Base-by-base conservation (phyloP, 2,888 invertebrate genomes). In the Ectemnius cavifrons region DNA sequence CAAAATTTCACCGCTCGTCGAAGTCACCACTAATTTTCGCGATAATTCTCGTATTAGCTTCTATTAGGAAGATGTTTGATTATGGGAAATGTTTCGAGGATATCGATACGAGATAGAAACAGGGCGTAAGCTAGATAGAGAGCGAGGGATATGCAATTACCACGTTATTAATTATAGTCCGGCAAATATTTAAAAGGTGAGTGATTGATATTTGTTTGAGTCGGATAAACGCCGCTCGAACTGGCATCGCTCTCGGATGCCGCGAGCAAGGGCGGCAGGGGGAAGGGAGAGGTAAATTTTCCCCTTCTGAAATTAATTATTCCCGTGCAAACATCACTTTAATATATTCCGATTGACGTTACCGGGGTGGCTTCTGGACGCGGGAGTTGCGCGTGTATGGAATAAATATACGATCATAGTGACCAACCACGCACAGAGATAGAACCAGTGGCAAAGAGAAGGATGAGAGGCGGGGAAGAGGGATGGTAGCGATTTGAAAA, bases 261-360 rank as follows among this genome's bases (percentile, higher is more conserved):
- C n/a, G n/a, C 16, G 46, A 2, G 56, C 4, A 18, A 16, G 49
- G 16, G 18, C 52, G 63, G 16, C 8, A 6, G 58, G 49, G 57
- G 59, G 63, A 61, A 4, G 65, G 72, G 70, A 78, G 78, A 72
- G 75, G 66, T 73, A 68, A 78, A 82, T 82, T 84, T 80, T 78
- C 84, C 75, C 77, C 4, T 80, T 76, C 71, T 78, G 28, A 83
- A 86, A 89, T 88, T 87, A 87, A 89, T 89, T 89, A 88, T 88
- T 87, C 84, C 81, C 80, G 84, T 73, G 83, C 86, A 88, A 89
- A 89, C 86, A 88, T 86, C 83, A 82, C 80, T 88, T 88, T 86
- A 87, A 89, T 87, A 87, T 86, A 88, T 89, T 88, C 84, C 84
- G 84, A 86, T 87, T 86, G 84, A 84, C 81, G 86, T 75, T 81